These are phyloP conservation scores for Cryptophagus acutangulus DNA, from an alignment of 2,888 invertebrate species.

Conservation along the genomic window DNA sequence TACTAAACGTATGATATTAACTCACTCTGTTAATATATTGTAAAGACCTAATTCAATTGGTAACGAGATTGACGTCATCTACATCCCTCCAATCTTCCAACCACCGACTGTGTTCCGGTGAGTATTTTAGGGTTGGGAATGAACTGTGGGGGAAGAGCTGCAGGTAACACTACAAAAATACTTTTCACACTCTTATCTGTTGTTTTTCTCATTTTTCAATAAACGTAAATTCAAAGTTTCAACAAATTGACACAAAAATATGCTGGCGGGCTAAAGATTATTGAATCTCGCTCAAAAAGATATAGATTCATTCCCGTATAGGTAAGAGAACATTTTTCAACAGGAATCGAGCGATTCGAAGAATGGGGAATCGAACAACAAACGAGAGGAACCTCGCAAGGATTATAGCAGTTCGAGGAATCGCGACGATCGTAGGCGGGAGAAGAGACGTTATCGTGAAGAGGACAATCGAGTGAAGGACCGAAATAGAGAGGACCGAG, in stretches of 20 bases:
- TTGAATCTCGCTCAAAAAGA: too few species aligned
- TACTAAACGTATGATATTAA: constrained; percentile 49
- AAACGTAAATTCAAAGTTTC: neutral
- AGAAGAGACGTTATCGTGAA: constrained; percentile 18
- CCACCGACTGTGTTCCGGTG: constrained; percentile 31
- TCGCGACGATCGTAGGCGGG: constrained; percentile 11
- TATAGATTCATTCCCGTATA: constrained; percentile 31
- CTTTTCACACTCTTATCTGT: neutral
- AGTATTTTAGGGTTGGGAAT: constrained; percentile 30
- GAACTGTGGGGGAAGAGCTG: constrained; percentile 13
- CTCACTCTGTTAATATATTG: constrained; percentile 50
- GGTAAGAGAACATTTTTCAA: constrained; percentile 42
- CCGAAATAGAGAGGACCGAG: constrained; percentile 18
- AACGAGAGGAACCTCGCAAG: constrained; percentile 7
- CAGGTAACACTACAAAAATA: constrained; percentile 4
- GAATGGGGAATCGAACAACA: constrained; percentile 11
- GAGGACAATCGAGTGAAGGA: constrained; percentile 16
- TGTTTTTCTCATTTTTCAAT: neutral
- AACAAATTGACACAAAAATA: neutral
- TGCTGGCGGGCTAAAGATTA: neutral
- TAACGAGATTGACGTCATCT: constrained; percentile 34
- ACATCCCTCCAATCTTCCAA: constrained; percentile 7
- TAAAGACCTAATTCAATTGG: constrained; percentile 48
- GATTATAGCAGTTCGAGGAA: too few species aligned
- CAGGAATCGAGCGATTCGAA: constrained; percentile 41